A percentile compares a stretch with the other conserved stretches of the same genome.
phyloP scores from a whole-genome alignment of 2,113 vertebrate genomes.

The Dipodomys stephensi region DNA sequence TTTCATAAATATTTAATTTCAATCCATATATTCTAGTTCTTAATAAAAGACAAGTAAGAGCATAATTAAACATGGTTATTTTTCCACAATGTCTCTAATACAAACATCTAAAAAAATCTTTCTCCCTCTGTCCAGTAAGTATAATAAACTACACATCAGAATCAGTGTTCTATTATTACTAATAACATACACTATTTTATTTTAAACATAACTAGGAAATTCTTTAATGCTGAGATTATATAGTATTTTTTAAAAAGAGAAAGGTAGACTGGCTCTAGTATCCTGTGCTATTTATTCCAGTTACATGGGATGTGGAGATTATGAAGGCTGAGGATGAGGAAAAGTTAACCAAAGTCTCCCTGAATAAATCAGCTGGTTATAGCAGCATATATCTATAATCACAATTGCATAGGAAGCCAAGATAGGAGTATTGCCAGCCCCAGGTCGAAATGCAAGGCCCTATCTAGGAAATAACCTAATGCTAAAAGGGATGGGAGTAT shows the following conservation, averaged over 20 bases:
- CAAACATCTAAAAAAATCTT: not conserved
- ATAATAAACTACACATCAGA: not conserved
- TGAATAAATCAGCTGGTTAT: no score
- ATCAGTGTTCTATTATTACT: conserved; percentile 52
- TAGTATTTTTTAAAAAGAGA: not conserved
- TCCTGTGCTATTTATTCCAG: no score
- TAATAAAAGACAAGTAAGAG: conserved; percentile 57
- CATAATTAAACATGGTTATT: not conserved
- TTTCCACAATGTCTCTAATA: not conserved
- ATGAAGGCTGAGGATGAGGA: no score
- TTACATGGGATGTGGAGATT: no score
- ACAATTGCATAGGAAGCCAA: no score
- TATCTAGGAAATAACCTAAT: no score
- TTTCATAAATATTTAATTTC: conserved; percentile 66
- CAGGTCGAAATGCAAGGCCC: no score
- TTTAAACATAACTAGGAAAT: conserved; percentile 14
- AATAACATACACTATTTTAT: conserved; percentile 15
- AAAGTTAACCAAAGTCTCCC: no score
- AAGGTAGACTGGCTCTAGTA: no score
- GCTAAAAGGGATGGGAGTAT: no score
- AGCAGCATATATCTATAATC: no score
- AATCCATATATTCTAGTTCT: conserved; percentile 1
- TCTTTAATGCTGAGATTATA: not conserved
- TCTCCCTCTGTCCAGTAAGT: not conserved
- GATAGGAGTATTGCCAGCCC: no score